phyloP scores from a whole-genome alignment of 2,797 vertebrate species.

The Anisognathus igniventris region DNA sequence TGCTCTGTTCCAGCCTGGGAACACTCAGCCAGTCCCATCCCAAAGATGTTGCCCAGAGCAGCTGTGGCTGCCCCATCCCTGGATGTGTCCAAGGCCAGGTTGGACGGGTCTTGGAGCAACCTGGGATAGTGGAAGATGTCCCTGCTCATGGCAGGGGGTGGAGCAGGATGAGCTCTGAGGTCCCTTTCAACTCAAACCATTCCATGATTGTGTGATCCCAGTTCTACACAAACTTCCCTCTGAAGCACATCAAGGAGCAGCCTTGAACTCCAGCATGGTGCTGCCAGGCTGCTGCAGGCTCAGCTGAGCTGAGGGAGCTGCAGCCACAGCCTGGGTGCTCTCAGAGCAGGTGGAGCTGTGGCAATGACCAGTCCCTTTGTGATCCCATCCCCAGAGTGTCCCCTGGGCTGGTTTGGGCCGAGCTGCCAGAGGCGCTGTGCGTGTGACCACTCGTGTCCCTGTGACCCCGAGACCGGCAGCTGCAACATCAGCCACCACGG shows the following conservation, averaged over 20 bases:
- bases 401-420: slow-evolving; percentile 81
- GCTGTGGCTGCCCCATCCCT: background rate
- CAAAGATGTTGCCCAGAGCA: background rate
- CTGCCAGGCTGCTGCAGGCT: background rate
- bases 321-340: background rate
- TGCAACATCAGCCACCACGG: slow-evolving; percentile 72
- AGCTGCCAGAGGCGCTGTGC: slow-evolving; percentile 76
- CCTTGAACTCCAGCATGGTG: background rate
- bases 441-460: slow-evolving; percentile 82
- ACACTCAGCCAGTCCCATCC: background rate
- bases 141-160: background rate
- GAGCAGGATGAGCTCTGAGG: background rate
- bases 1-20: background rate
- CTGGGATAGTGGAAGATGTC: background rate
- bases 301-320: background rate
- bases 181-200: background rate
- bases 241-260: background rate
- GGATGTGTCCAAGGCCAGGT: fast-evolving
- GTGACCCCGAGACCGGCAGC: slow-evolving; percentile 82
- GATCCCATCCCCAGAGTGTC: slow-evolving; percentile 76
- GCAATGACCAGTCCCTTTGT: fast-evolving
- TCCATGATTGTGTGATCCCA: background rate
- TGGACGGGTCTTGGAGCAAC: fast-evolving
- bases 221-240: background rate
- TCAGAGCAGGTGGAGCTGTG: background rate